Percentiles rank a stretch among this genome's conserved stretches.
phyloP scores from a whole-genome alignment of 2,888 invertebrate genomes.

The Drosophila tanythrix region DNA sequence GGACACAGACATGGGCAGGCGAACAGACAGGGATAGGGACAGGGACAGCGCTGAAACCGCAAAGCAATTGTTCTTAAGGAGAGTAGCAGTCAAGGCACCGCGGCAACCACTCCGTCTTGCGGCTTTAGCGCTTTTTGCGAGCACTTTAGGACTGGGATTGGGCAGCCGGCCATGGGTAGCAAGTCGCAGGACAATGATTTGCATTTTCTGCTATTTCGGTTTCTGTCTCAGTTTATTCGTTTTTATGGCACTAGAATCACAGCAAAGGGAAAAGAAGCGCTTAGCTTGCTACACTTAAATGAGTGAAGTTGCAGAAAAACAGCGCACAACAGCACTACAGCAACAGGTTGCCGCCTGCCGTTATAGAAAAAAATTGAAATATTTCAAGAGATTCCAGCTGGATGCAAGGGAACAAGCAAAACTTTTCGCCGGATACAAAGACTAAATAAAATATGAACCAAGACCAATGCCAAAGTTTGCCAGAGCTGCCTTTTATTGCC shows the following conservation, averaged over 20 bases:
- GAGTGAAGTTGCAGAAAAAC: constrained; percentile 25
- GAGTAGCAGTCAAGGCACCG: constrained; percentile 23
- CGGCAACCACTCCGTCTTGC: constrained; percentile 27
- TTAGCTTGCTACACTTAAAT: constrained; percentile 41
- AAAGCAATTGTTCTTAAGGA: constrained; percentile 59
- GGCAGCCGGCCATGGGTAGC: constrained; percentile 13
- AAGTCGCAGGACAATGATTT: constrained; percentile 72
- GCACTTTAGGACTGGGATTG: constrained; percentile 10
- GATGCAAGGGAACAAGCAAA: constrained; percentile 31
- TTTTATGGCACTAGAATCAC: constrained; percentile 68
- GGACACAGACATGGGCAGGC: not conserved
- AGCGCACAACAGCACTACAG: constrained; percentile 28
- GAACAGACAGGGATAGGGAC: not conserved
- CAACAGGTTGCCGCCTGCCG: constrained; percentile 34
- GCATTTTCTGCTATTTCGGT: constrained; percentile 70
- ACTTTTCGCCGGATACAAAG: constrained; percentile 58
- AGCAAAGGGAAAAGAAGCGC: constrained; percentile 44
- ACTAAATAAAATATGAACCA: constrained; percentile 76
- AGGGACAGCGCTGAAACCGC: constrained; percentile 44
- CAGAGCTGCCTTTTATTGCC: constrained; percentile 72
- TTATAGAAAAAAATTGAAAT: constrained; percentile 71
- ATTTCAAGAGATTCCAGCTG: constrained; percentile 40
- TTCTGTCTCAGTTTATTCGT: constrained; percentile 60
- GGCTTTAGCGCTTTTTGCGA: constrained; percentile 27
- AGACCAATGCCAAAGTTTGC: constrained; percentile 72